These are phyloP conservation scores for Eledone cirrhosa DNA, from an alignment of 2,888 invertebrate species.

Conservation along the genomic window DNA sequence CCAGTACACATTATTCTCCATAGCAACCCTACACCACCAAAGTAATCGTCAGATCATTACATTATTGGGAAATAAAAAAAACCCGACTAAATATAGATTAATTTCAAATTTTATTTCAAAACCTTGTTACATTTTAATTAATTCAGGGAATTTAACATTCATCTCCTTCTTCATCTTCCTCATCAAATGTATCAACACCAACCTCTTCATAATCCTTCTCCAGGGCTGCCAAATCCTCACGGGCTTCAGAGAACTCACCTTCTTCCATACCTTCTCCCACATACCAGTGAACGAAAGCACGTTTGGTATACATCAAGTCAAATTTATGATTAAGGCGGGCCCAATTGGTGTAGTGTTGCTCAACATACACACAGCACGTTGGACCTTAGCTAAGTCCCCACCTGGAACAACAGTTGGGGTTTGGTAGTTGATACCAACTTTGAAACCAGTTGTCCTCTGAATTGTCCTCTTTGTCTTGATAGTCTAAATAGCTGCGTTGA, in stretches of 20 bases:
- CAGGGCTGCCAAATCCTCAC: constrained; percentile 79
- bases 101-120: too few relatives aligned
- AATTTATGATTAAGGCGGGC: constrained; percentile 50
- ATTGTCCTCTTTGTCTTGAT: too few relatives aligned
- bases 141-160: too few relatives aligned
- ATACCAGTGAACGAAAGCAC: constrained; percentile 66
- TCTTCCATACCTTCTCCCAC: constrained; percentile 69
- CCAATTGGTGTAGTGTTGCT: constrained; percentile 71
- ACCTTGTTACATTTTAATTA: too few relatives aligned
- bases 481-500: too few relatives aligned
- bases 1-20: too few relatives aligned
- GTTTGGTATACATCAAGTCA: constrained; percentile 47
- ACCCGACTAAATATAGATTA: too few relatives aligned
- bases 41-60: too few relatives aligned
- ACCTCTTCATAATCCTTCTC: constrained; percentile 35
- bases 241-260: constrained; percentile 88
- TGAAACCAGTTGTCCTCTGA: not conserved
- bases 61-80: too few relatives aligned
- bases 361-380: constrained; percentile 69
- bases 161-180: not conserved
- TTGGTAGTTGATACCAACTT: too few relatives aligned
- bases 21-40: too few relatives aligned
- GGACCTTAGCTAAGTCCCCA: constrained; percentile 59
- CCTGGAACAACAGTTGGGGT: too few relatives aligned
- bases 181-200: not conserved